These are phyloP conservation scores for Didymodactylos carnosus DNA, from an alignment of 2,888 invertebrate genomes.

Conservation along the genomic window DNA sequence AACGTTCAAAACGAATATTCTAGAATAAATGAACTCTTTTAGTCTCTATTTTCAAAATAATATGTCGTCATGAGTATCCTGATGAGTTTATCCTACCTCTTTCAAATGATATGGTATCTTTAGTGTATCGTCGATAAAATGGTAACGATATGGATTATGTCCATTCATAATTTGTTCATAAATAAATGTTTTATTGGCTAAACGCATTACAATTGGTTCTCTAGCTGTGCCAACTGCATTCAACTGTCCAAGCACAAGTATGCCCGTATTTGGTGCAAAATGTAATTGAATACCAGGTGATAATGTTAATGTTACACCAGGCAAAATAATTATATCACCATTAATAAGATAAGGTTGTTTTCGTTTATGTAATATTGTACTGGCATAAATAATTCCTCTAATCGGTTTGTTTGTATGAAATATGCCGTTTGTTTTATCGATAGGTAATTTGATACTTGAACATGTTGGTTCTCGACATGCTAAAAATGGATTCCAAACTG, in stretches of 20 bases:
- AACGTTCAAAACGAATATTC: neutral
- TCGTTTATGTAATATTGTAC: slow-evolving; percentile 20
- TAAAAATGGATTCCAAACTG: slow-evolving; percentile 67
- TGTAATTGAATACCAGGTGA: slow-evolving; percentile 71
- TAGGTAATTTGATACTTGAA: neutral
- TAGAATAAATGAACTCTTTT: neutral
- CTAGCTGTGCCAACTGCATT: slow-evolving; percentile 51
- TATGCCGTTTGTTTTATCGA: neutral
- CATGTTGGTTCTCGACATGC: slow-evolving; percentile 27
- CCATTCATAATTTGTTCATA: neutral
- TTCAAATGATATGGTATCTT: too few species aligned
- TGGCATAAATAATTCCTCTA: slow-evolving; percentile 45
- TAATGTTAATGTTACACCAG: slow-evolving; percentile 62
- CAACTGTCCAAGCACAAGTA: slow-evolving; percentile 72
- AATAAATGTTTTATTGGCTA: neutral
- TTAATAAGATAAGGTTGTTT: slow-evolving; percentile 39
- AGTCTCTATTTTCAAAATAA: too few species aligned
- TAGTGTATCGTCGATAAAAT: neutral
- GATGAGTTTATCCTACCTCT: neutral
- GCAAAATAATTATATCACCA: slow-evolving; percentile 89
- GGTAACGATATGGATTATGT: neutral
- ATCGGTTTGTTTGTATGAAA: slow-evolving; percentile 4
- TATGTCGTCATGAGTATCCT: neutral
- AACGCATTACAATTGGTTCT: slow-evolving; percentile 20
- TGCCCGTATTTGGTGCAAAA: slow-evolving; percentile 83